Conservation (phyloP, 30 jellyfish, hydroid and myxozoan genomes). For the Aurelia aurita complex sp. Pacific region DNA sequence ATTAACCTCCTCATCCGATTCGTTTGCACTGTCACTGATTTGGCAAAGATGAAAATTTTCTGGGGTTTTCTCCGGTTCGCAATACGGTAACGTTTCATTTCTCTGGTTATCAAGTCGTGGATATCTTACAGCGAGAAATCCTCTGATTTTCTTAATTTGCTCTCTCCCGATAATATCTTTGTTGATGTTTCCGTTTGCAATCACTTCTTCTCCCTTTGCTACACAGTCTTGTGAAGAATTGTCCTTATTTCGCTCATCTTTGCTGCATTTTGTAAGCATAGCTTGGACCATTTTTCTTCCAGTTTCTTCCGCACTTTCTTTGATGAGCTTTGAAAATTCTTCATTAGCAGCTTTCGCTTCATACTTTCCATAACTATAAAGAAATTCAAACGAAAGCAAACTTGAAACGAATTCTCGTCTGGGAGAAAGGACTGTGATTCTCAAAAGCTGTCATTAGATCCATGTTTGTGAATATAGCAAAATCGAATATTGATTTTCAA, state of each 20-base stretch:
- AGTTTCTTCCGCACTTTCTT: constrained; percentile 14
- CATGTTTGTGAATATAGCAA: no score
- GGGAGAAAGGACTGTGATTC: neutral
- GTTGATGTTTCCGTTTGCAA: neutral
- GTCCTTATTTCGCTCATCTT: neutral
- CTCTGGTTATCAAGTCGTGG: neutral
- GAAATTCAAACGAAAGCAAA: neutral
- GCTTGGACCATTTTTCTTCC: constrained; percentile 13
- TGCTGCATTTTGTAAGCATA: neutral
- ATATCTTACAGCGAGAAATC: constrained; percentile 28
- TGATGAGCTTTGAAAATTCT: neutral
- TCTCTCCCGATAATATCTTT: constrained; percentile 1
- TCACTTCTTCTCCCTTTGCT: neutral
- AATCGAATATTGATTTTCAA: no score
- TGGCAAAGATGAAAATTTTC: no score
- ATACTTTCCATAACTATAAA: constrained; percentile 5
- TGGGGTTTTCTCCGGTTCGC: no score
- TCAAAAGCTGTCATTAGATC: no score
- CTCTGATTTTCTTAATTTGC: neutral
- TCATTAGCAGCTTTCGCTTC: constrained; percentile 41
- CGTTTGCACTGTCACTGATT: no score
- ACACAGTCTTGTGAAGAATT: neutral
- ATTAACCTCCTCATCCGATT: no score
- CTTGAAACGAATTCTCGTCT: neutral
- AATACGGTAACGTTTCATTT: no score